phyloP scores from a whole-genome alignment of 2,888 invertebrate genomes.

The Diarsia dahlii region DNA sequence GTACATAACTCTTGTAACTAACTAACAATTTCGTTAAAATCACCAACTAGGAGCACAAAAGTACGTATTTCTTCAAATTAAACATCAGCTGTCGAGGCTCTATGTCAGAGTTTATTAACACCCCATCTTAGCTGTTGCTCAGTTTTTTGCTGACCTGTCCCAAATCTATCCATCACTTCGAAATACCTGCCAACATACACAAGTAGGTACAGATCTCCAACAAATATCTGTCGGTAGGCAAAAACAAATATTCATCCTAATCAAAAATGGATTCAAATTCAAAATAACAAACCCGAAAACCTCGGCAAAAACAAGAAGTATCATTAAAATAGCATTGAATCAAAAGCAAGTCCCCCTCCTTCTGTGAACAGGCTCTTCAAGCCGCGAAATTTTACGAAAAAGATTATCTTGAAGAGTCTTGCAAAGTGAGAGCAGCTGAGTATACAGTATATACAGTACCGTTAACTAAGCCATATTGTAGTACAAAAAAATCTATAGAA shows the following conservation, averaged over 20 bases:
- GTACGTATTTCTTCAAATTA: background rate
- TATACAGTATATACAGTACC: slow-evolving; percentile 16
- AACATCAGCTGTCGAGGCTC: background rate
- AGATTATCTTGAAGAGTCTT: slow-evolving; percentile 43
- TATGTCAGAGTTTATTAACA: background rate
- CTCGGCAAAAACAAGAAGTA: background rate
- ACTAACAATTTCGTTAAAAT: background rate
- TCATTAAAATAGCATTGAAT: slow-evolving; percentile 4
- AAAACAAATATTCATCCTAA: slow-evolving; percentile 9
- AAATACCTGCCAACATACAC: background rate
- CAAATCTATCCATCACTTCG: background rate
- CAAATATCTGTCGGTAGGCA: slow-evolving; percentile 6
- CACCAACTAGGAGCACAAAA: background rate
- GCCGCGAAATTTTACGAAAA: slow-evolving; percentile 23
- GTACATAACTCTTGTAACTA: slow-evolving; percentile 13
- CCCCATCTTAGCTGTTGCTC: background rate
- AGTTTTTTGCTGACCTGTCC: background rate
- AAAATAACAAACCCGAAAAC: slow-evolving; percentile 1
- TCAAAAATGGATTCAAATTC: slow-evolving; percentile 14
- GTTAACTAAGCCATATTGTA: slow-evolving; percentile 48
- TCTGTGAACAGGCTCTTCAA: slow-evolving; percentile 18
- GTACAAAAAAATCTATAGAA: slow-evolving; percentile 70
- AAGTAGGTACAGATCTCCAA: no score
- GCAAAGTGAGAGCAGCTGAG: slow-evolving; percentile 28
- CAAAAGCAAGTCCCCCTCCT: background rate